Base-by-base conservation (phyloP, 2,113 vertebrate species). In the Xenus cinereus region DNA sequence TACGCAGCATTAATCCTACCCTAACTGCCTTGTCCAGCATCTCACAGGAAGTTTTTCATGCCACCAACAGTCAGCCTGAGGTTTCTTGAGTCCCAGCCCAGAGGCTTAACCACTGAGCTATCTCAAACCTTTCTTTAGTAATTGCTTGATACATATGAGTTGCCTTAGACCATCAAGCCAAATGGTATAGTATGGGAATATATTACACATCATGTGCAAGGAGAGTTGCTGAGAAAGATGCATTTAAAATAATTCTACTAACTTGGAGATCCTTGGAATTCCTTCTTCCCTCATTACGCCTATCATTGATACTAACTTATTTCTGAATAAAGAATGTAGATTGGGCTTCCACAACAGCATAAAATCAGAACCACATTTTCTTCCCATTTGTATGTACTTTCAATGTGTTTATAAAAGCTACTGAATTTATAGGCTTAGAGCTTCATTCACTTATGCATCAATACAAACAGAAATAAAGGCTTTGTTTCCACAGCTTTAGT, bases 201-300 rank as follows among this genome's bases (percentile, higher is more conserved):
- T 8, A 43, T 51, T 39, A 60, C 9, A 76, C 73, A 60, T 48
- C 32, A 51, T 6, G 3, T 50, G 5, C 2, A 9, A 86, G 12
- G 6, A 80, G 64, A 94, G 4, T 6, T 62, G 10, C 19, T 35
- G 32, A 60, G 15, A 57, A 12, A 90, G 32, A 51, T 6, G 4
- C 8, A 32, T 66, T 93, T 54, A 27, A 85, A 91, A 74, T 66
- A 54, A 50, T 43, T 71, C 28, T 19, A 50, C 6, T 41, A 32
- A 64, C 10, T 67, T 0, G 0, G 19, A 64, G 14, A 5, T 82
- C 16, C 32, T 57, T 3, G 2, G 21, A 91, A 60, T 73, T 68
- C 1, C n/a, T 45, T 66, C 19, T 69, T 87, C 56, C 10, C 8
- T 46, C 37, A 28, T 77, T 54, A 84, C 5, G 59, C 18, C 24